phyloP scores from a whole-genome alignment of 2,113 vertebrate genomes.

The Rynchops niger region DNA sequence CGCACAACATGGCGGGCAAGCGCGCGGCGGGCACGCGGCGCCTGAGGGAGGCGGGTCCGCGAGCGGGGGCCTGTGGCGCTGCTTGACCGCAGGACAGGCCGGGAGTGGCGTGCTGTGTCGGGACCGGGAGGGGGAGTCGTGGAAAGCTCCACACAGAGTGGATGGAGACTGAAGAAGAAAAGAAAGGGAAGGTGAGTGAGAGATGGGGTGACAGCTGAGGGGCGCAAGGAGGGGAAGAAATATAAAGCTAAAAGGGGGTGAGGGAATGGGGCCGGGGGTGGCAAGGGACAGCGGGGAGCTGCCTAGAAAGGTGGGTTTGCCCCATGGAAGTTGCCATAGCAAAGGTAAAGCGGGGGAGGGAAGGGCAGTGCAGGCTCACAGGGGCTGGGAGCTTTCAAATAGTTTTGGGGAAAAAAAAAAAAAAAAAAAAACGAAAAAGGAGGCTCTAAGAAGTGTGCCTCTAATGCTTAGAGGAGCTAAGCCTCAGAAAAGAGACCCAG shows the following conservation, averaged over 20 bases:
- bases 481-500: background rate
- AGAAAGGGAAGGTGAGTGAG: background rate
- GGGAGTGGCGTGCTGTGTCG: background rate
- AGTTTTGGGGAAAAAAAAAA: background rate
- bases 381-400: background rate
- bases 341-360: background rate
- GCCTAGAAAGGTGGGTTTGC: rapidly evolving
- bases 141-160: rapidly evolving
- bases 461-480: too few relatives aligned
- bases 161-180: background rate
- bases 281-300: too few relatives aligned
- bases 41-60: background rate
- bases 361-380: background rate
- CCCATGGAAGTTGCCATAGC: background rate
- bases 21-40: rapidly evolving
- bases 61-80: rapidly evolving
- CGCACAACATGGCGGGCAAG: rapidly evolving
- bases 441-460: background rate
- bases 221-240: too few relatives aligned
- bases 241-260: background rate
- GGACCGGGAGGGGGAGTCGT: rapidly evolving
- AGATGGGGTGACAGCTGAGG: background rate
- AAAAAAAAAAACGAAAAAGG: background rate
- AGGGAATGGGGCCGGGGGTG: too few relatives aligned
- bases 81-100: rapidly evolving